A percentile compares a stretch with the other conserved stretches of the same genome.
Conservation (phyloP, 2,113 vertebrate genomes). For the Zapornia atra region DNA sequence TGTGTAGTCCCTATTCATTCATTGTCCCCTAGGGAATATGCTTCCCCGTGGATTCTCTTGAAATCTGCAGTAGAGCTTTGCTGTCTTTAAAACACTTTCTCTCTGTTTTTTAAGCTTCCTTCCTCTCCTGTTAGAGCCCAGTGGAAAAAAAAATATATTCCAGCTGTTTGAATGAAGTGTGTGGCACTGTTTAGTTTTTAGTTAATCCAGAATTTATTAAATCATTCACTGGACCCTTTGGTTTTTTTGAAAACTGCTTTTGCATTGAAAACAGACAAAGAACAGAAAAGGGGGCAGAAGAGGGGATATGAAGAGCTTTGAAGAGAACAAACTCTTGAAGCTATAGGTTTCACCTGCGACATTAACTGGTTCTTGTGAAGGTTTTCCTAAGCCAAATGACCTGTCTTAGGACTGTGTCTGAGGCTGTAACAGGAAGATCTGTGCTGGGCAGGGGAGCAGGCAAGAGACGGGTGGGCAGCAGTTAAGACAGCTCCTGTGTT, state of each 20-base stretch:
- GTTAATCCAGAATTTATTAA: conserved; percentile 12
- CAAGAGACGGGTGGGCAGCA: background rate
- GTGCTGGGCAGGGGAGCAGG: background rate
- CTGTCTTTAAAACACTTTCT: background rate
- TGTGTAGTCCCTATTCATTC: background rate
- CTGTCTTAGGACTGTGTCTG: background rate
- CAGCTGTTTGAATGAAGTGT: conserved; percentile 16
- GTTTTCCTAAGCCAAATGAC: background rate
- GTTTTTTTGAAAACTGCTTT: background rate
- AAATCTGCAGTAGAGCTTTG: background rate
- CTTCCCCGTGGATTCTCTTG: background rate
- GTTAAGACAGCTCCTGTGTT: background rate
- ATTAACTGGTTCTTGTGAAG: background rate
- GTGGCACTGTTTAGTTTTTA: background rate
- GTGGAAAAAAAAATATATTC: background rate
- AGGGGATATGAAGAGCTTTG: background rate
- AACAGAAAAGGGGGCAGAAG: background rate
- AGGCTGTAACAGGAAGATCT: background rate
- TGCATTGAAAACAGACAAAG: conserved; percentile 4
- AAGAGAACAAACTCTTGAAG: background rate
- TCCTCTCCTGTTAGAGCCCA: background rate
- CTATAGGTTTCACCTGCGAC: background rate
- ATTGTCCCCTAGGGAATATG: background rate
- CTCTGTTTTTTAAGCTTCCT: background rate
- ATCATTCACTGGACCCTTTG: background rate